Base-by-base conservation (phyloP, 2,888 invertebrate species). In the Hemithea aestivaria region DNA sequence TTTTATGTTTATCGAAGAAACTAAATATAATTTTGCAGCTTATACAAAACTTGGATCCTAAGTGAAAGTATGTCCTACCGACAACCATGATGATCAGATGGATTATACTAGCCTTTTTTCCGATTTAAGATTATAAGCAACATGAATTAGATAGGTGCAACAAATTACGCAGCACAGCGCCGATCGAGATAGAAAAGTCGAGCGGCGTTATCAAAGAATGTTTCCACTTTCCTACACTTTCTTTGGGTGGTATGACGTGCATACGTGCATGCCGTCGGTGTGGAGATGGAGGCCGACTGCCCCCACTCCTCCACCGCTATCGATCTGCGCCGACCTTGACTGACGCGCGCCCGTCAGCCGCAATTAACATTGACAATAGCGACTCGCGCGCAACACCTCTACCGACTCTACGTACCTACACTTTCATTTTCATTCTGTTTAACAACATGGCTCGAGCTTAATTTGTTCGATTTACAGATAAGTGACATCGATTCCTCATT, bases 211-310 rank as follows among this genome's bases (percentile, higher is more conserved):
- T 66, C 56, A 63, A 72, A 66, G 79, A 83, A 84, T 83, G 69
- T 73, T 64, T 66, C 70, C 68, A 79, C 84, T 84, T 84, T 84
- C 81, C 51, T 79, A 68, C 65, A 79, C 83, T 84, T 84, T 84
- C 79, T 65, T 78, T 64, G 53, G 55, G 60, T 46, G 60, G 60
- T 56, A 60, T 70, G 58, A 69, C 62, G 62, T 70, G 70, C 69
- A 72, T 66, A 61, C 61, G 59, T 75, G 76, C 72, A 74, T 65
- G 68, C 58, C 53, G 57, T 47, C 57, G 60, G 51, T 51, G 62
- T 56, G 55, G 48, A 57, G 58, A 62, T 53, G 56, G 60, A 58
- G 58, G 52, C 54, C 61, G 61, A 50, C 55, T 44, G 53, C 58
- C 60, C 65, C 62, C 66, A 60, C 66, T 60, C 59, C 53, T 40